Conservation (phyloP, 2,113 vertebrate species). For the Noturus placidus region DNA sequence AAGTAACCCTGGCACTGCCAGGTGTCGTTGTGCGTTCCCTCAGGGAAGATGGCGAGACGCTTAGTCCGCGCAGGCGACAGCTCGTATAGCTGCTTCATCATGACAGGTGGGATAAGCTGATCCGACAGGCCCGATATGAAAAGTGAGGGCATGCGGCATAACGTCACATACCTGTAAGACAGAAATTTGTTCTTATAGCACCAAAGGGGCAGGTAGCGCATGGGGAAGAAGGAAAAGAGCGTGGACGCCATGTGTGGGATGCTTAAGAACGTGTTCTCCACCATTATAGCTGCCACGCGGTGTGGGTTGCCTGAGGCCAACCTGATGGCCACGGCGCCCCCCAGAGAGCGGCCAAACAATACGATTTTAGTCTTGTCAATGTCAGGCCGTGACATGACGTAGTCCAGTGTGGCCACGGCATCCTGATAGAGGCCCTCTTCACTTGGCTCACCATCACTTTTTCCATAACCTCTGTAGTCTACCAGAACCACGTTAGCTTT, state of each 20-base stretch:
- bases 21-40: conserved; percentile 97
- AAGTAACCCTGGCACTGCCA: conserved; percentile 99
- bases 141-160: conserved; percentile 96
- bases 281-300: conserved; percentile 90
- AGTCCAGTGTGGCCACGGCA: conserved; percentile 93
- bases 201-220: conserved; percentile 94
- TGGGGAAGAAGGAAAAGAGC: conserved; percentile 94
- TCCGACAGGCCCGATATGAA: conserved; percentile 97
- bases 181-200: conserved; percentile 99
- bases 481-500: conserved; percentile 93
- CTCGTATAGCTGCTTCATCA: conserved; percentile 99
- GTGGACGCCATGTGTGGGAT: conserved; percentile 98
- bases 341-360: conserved; percentile 95
- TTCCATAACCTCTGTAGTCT: conserved; percentile 96
- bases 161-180: conserved; percentile 89
- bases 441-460: conserved; percentile 93
- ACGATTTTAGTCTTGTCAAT: conserved; percentile 98
- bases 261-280: conserved; percentile 98
- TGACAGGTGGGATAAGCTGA: conserved; percentile 96
- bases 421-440: conserved; percentile 93
- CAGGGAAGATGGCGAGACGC: conserved; percentile 92
- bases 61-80: conserved; percentile 97
- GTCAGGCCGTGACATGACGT: conserved; percentile 93
- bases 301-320: conserved; percentile 93
- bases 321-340: conserved; percentile 92